These are phyloP conservation scores for Oncorhynchus keta DNA, from an alignment of 2,113 vertebrate genomes.

Conservation along the genomic window DNA sequence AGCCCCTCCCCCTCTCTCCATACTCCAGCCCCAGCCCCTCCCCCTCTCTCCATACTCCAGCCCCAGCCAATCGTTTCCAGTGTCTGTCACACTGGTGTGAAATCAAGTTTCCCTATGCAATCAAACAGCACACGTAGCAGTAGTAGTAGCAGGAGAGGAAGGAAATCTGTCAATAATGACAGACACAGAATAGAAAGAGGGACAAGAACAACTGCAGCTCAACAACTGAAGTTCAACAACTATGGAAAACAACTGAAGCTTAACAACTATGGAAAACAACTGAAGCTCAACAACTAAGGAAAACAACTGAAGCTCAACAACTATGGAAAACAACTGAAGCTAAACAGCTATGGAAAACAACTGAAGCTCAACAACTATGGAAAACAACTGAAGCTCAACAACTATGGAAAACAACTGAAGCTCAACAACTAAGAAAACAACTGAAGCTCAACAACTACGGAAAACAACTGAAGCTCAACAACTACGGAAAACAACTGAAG, in stretches of 20 bases:
- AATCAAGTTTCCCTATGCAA: constrained; percentile 74
- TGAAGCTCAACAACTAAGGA: too few relatives aligned
- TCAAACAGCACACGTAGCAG: constrained; percentile 40
- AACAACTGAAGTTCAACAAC: constrained; percentile 37
- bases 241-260: not conserved
- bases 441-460: not conserved
- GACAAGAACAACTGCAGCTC: constrained; percentile 24
- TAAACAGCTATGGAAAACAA: not conserved
- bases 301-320: too few relatives aligned
- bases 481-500: too few relatives aligned
- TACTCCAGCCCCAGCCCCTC: not conserved
- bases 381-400: too few relatives aligned
- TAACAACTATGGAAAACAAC: constrained; percentile 26
- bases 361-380: too few relatives aligned
- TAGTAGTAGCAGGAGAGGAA: constrained; percentile 45
- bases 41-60: not conserved
- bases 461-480: constrained; percentile 20
- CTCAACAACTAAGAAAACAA: not conserved
- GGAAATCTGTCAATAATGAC: constrained; percentile 66
- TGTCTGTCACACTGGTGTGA: constrained; percentile 63
- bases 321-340: too few relatives aligned
- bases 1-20: constrained; percentile 20
- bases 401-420: too few relatives aligned
- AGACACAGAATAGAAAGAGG: constrained; percentile 40
- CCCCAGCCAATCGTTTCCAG: constrained; percentile 72